Evolutionary conservation across 2,888 invertebrate species (phyloP), one percentile per base, ranked within the genome.

Genomic region (Aquatica leii): DNA sequence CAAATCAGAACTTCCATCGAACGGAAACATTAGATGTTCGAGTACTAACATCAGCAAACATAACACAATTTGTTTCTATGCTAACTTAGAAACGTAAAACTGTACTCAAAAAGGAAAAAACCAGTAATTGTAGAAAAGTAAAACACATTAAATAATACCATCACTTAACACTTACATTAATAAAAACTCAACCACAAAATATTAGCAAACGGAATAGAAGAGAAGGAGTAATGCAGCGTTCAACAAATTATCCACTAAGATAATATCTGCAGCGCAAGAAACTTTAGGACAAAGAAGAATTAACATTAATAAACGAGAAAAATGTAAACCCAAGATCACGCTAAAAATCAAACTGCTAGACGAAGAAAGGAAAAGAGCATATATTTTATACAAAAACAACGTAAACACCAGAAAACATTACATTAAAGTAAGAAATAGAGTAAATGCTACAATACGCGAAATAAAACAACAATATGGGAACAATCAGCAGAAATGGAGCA

Each of bases 41-140:
- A 31, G 55, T 54, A 9, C 49, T 60, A 12, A 64, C 59, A n/a
- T 64, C 64, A 14, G 60, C 60, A 15, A 64, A 61, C 34, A 24
- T 55, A 34, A 15, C 49, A 65, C 17, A 60, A 65, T 49, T 35
- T 65, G 1, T 31, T 62, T 5, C 24, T 65, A 14, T 34, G 61
- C 12, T 62, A 62, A 62, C n/a, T 65, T 8, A 54, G 14, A 20
- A 65, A 49, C 12, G 31, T 56, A 20, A 35, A 8, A 4, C 65
- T 57, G 1, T 46, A 15, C 12, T 20, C 21, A 49, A 49, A 12
- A 17, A 62, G 6, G 17, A 43, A 53, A 37, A 15, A 40, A 9
- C 17, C 34, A 14, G 61, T 52, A 12, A n/a, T n/a, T n/a, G n/a
- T n/a, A n/a, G n/a, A 35, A 35, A 35, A 49, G 52, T 37, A 37